Evolutionary conservation across 2,888 invertebrate species (phyloP).

Genomic region (Calliopum simillimum): DNA sequence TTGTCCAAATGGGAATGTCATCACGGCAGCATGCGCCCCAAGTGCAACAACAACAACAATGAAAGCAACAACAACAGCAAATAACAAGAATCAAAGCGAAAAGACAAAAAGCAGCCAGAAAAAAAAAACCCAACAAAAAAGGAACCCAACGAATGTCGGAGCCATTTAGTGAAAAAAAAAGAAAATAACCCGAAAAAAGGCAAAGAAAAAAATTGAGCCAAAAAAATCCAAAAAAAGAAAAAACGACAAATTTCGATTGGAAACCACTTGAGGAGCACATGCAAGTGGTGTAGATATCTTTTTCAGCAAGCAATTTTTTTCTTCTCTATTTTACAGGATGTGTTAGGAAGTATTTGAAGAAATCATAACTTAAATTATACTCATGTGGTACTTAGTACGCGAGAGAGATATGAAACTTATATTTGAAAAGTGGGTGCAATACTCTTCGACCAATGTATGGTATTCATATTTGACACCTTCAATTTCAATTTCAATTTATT

Average conservation of each 20-base stretch:
- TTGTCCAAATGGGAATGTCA: slow-evolving; percentile 52
- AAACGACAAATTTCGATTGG: slow-evolving; percentile 22
- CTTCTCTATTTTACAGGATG: background rate
- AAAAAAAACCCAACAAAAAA: background rate
- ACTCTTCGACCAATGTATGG: too few species aligned
- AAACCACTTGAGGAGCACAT: slow-evolving; percentile 25
- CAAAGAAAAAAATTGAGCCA: slow-evolving; percentile 33
- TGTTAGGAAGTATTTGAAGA: background rate
- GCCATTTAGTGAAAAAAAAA: slow-evolving; percentile 48
- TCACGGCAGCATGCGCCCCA: slow-evolving; percentile 48
- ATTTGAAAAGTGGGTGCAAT: too few species aligned
- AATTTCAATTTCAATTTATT: too few species aligned
- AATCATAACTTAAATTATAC: too few species aligned
- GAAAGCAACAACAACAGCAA: slow-evolving; percentile 28
- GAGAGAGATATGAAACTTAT: too few species aligned
- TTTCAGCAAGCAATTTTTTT: slow-evolving; percentile 25
- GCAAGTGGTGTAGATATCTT: slow-evolving; percentile 19
- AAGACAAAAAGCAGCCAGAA: background rate
- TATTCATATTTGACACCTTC: too few species aligned
- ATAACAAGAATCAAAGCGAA: slow-evolving; percentile 15
- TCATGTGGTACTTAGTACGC: too few species aligned
- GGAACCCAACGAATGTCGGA: slow-evolving; percentile 37
- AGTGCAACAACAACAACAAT: slow-evolving; percentile 38
- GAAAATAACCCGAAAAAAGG: slow-evolving; percentile 31
- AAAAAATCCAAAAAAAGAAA: slow-evolving; percentile 30